phyloP scores from a whole-genome alignment of 2,888 invertebrate species.

The Cephus pygmeus region DNA sequence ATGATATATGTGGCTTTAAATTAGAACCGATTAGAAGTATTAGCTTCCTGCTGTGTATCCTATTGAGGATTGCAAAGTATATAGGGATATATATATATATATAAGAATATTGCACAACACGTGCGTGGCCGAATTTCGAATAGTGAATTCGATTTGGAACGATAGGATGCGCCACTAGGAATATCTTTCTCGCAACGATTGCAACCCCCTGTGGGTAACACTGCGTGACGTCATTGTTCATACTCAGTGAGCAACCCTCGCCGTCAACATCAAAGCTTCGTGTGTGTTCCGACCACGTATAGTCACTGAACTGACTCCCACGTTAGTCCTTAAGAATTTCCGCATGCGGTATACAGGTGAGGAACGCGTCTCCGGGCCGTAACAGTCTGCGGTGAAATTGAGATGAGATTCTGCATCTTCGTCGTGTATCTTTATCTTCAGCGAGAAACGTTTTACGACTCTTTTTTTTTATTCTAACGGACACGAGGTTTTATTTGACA shows the following conservation, averaged over 20 bases:
- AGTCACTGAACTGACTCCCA: background rate
- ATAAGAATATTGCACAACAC: constrained; percentile 11
- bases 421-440: background rate
- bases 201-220: constrained; percentile 14
- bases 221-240: constrained; percentile 18
- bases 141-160: background rate
- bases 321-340: background rate
- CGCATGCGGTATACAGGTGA: background rate
- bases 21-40: constrained; percentile 20
- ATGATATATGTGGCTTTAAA: constrained; percentile 21
- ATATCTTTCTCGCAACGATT: constrained; percentile 6
- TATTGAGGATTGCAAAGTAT: background rate
- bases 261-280: constrained; percentile 22
- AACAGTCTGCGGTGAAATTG: constrained; percentile 2
- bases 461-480: background rate
- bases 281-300: constrained; percentile 21
- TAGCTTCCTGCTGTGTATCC: constrained; percentile 21
- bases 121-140: constrained; percentile 11
- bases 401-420: background rate
- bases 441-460: background rate
- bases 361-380: background rate
- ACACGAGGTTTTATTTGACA: background rate
- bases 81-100: background rate
- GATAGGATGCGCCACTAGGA: background rate
- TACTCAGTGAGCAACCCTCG: constrained; percentile 17